Evolutionary conservation across 2,797 vertebrate genomes (phyloP), one percentile per base, ranked within the genome.

Genomic region (Tragelaphus eurycerus): DNA sequence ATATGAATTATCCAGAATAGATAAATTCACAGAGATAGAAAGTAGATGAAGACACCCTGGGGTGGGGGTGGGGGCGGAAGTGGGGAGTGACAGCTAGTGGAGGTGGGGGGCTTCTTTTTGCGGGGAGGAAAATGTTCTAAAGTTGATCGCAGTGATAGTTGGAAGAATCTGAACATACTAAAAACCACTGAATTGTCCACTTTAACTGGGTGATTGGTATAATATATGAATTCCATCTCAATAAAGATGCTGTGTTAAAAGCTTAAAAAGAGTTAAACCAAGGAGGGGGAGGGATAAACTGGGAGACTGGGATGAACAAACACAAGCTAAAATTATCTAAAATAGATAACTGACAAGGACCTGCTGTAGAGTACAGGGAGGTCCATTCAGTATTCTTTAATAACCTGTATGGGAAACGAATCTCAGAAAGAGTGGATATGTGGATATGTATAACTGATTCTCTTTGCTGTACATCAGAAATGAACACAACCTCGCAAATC

Each of bases 171-270:
- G 23, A 31, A 83, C 50, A 60, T 29, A 43, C 52, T 57, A 50
- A 43, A 92, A 78, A 2, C 34, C 8, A 31, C 5, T 29, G 52
- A 48, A 29, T 10, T 48, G 6, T 52, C 12, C 7, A 31, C 21
- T 84, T 92, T 29, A 76, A 90, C 48, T 43, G 48, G 17, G 29
- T 43, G 38, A 90, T 31, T 13, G 71, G 34, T 79, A 29, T 6
- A 27, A 9, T 6, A 29, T 31, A 2, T 57, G 43, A 81, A 83
- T 89, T 57, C 52, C 15, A 86, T 52, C 76, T 95, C 67, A 85
- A 54, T 48, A 71, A 93, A 89, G n/a, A 7, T 31, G n/a, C 74
- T 92, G 7, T 57, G 64, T 52, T 17, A 86, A 85, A 91, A 43
- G 27, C 50, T 52, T 81, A 13, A 54, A 52, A 52, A 23, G 79